Evolutionary conservation across 2,797 vertebrate species (phyloP), one percentile per base, ranked within the genome.

Genomic region (Acipenser transmontanus): DNA sequence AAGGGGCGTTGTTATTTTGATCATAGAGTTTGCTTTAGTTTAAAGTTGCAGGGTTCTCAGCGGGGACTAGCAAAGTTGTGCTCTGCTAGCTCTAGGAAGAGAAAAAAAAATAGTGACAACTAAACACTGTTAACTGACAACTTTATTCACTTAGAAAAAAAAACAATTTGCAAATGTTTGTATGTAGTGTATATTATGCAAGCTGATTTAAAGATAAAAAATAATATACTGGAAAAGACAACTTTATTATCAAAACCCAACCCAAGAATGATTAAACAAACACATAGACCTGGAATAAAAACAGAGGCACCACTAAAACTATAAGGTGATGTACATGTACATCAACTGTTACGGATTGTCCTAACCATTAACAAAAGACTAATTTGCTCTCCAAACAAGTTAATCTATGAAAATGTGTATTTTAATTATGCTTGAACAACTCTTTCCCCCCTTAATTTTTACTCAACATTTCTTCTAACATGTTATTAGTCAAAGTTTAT

Each of bases 181-280:
- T 79, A 87, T 77, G 89, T 87, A 84, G 89, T 78, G 79, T 84
- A 85, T 88, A 73, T 84, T 84, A 87, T 87, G 88, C 88, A 85
- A 90, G 89, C 81, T 66, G 67, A 76, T 65, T 70, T 77, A 83
- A 73, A 77, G 77, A 84, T 81, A 84, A 85, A 81, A 80, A 89
- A 80, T 77, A 83, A 90, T 71, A 72, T 72, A 74, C 83, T 78
- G 82, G 72, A 83, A 85, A 88, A 89, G 80, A 81, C 81, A 82
- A 88, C 82, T 87, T 82, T 61, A 83, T 67, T 66, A 77, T 76
- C 69, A 87, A 87, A 88, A 80, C 84, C 83, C 73, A 59, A 73
- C 74, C 77, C 76, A 67, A 65, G 12, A 0, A 49, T 68, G 72
- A 72, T 70, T 70, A 81, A 76, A 82, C 75, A 69, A 76, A 67